Base-by-base conservation (phyloP, 2,113 vertebrate genomes). In the Psettodes erumei region DNA sequence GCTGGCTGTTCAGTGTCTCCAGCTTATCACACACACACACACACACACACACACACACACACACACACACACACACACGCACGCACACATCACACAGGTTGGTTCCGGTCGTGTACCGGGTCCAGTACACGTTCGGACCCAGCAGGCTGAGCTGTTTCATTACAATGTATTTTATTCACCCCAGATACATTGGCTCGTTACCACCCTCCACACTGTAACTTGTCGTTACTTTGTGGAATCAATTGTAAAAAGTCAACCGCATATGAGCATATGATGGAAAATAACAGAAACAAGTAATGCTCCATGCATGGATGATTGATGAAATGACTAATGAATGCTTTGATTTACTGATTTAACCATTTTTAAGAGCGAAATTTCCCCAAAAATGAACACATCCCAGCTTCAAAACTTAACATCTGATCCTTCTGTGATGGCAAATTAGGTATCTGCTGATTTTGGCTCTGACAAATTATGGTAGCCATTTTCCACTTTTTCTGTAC, bases 221-320 rank as follows among this genome's bases (percentile, higher is more conserved):
- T 47, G 1, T 21, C 69, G 64, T 59, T 69, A 73, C 54, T 80
- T 64, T 58, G 23, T 33, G 33, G 25, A 33, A 55, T 45, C 38
- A 32, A 53, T 6, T 21, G 9, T 16, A 12, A 47, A 32, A 37
- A 5, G 18, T 40, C 23, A 18, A 11, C 21, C 19, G 13, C n/a
- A 4, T 12, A 11, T 16, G n/a, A 4, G 32, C 5, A 30, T 6
- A 6, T 2, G 25, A 6, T 23, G 11, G 28, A 16, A 5, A 25
- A 45, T 7, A 27, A 10, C 15, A 13, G 7, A 9, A 15, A 25
- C n/a, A 21, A 35, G 40, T n/a, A 30, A 27, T 45, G 25, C 11
- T 33, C 1, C 2, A 6, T 53, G 48, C 27, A 8, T 8, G n/a
- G 21, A 25, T 21, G 3, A n/a, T n/a, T n/a, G n/a, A n/a, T n/a